Conservation (phyloP, 1,140 invertebrate genomes). For the Caenorhabditis brenneri region DNA sequence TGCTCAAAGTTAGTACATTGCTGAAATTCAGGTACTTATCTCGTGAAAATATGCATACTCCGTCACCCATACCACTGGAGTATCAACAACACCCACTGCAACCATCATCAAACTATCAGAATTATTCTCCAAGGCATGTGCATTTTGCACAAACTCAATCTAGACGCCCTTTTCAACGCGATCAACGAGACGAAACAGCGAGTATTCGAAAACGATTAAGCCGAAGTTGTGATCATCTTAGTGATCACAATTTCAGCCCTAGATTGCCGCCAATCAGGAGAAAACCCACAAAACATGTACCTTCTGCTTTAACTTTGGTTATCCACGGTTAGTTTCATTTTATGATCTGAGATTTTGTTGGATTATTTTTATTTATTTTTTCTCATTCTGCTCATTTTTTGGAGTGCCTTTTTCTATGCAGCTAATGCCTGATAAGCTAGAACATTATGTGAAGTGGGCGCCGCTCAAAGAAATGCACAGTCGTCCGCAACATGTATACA, state of each 20-base stretch:
- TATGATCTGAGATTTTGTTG: too few species aligned
- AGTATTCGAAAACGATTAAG: constrained; percentile 37
- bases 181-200: constrained; percentile 10
- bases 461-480: neutral
- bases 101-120: neutral
- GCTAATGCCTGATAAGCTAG: constrained; percentile 11
- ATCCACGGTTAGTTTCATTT: constrained; percentile 8
- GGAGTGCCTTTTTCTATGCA: neutral
- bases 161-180: constrained; percentile 14
- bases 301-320: neutral
- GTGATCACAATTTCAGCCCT: constrained; percentile 35
- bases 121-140: constrained; percentile 34
- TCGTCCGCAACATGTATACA: constrained; percentile 3
- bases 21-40: constrained; percentile 11
- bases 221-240: constrained; percentile 24
- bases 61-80: constrained; percentile 22
- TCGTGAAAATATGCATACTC: constrained; percentile 30
- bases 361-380: neutral
- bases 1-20: neutral
- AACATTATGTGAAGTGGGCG: constrained; percentile 30
- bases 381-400: neutral
- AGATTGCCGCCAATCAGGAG: constrained; percentile 36
- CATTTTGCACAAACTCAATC: constrained; percentile 35
- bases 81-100: too few species aligned
- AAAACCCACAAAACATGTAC: constrained; percentile 32